Base-by-base conservation (phyloP, 2,888 invertebrate species). In the Cylloceria caligata region DNA sequence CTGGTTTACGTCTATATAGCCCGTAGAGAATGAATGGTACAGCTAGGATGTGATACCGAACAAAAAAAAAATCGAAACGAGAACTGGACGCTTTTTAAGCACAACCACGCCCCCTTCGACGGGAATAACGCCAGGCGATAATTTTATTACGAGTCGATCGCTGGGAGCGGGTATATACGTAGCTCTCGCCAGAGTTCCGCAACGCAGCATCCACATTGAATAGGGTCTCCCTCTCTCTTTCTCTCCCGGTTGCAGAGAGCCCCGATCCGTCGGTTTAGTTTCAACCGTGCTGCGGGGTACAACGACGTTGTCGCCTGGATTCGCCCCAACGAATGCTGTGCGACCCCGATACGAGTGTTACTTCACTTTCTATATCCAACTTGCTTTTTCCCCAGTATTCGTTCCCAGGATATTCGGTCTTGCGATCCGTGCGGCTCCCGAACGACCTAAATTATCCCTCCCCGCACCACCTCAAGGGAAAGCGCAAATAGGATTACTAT, bases 111-210 rank as follows among this genome's bases (percentile, higher is more conserved):
- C 80, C 34, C 80, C 72, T 80, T 67, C 68, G 55, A 69, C 80
- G 76, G 82, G 71, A 79, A 80, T 73, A 80, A 80, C 76, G 72
- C 74, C 42, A 47, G 73, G 73, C 80, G 82, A 83, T 83, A 83
- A 80, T 83, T 83, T 80, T 80, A 80, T 80, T 83, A 80, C 75
- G 47, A 72, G 72, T 80, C 80, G 82, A 83, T 83, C 72, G 83
- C 39, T 55, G 72, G 72, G 47, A 49, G 62, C 79, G 13, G 36
- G 60, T 49, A 67, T 75, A 67, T 60, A 67, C 24, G 71, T 36
- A 42, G 42, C 16, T 24, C 64, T 79, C 72, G 72, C 30, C 80
- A 52, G 52, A 80, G 47, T 75, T 82, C 71, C 71, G 62, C 75
- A 75, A 60, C 68, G 75, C 34, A 55, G 72, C 62, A 39, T 72